Base-by-base conservation (phyloP, 2,888 invertebrate genomes). In the Mimas tiliae region DNA sequence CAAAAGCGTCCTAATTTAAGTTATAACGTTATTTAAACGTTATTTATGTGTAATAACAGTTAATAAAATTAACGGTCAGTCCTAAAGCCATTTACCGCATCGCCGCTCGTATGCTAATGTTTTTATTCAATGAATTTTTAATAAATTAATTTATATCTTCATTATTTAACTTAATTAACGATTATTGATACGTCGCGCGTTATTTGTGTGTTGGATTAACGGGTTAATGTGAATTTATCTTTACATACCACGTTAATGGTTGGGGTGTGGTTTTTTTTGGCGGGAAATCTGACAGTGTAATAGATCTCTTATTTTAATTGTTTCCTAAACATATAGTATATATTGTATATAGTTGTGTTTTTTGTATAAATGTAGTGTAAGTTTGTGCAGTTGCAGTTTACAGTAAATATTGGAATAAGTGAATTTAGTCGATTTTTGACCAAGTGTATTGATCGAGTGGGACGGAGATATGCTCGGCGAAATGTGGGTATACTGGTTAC, bases 131-230 rank as follows among this genome's bases (percentile, higher is more conserved):
- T 88, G 85, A 88, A 86, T 89, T 85, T 91, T 91, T 88, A 88
- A 90, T 86, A 85, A 89, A 91, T 90, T 88, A 89, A 91, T 92
- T 89, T 91, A 91, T 88, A 77, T 79, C 82, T 83, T 86, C 82
- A 90, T 90, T 90, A 63, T 48, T 27, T 27, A 47, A 34, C 19
- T 42, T 65, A 34, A 65, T 87, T 86, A 85, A 83, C 74, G 76
- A 86, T 91, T 88, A 87, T 82, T 86, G 83, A 83, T 86, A 83
- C 81, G 84, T 79, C 82, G 83, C 74, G 68, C 75, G 81, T 76
- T 65, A 53, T 65, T 47, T 55, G 47, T 65, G 45, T 53, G 47
- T 66, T 48, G 69, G 67, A 65, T 68, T 71, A 69, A 75, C 76
- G 73, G 70, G 72, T 74, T 76, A 70, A 75, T 64, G 70, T 70